These are phyloP conservation scores for Solea senegalensis DNA, from an alignment of 2,113 vertebrate genomes.

Conservation along the genomic window DNA sequence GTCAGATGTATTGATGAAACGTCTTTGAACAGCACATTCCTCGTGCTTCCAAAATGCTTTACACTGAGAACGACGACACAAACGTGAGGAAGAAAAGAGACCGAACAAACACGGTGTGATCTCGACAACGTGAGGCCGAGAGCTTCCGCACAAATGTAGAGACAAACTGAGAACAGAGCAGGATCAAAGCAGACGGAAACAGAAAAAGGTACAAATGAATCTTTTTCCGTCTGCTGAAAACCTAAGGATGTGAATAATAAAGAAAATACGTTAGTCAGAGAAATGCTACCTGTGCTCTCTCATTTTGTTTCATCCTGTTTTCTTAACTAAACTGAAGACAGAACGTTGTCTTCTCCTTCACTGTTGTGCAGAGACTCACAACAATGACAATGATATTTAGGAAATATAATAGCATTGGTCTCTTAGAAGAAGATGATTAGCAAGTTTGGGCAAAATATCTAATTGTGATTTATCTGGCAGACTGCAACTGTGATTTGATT, in stretches of 20 bases:
- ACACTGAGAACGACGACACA: neutral
- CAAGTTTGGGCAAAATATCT: too few species aligned
- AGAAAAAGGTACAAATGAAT: neutral
- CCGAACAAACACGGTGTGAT: slow-evolving; percentile 11
- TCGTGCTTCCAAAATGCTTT: slow-evolving; percentile 15
- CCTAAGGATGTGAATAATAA: neutral
- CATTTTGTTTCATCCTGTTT: neutral
- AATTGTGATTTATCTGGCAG: too few species aligned
- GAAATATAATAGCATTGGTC: too few species aligned
- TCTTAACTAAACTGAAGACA: too few species aligned
- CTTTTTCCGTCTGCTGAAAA: slow-evolving; percentile 6
- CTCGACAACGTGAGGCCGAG: neutral
- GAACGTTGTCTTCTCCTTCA: too few species aligned
- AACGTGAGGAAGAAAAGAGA: slow-evolving; percentile 2
- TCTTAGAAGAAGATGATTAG: too few species aligned
- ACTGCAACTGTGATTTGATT: too few species aligned
- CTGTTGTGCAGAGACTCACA: too few species aligned
- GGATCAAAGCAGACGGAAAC: slow-evolving; percentile 6
- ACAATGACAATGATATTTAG: too few species aligned
- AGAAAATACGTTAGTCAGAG: slow-evolving; percentile 10
- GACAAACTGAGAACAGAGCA: slow-evolving; percentile 3
- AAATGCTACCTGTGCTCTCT: neutral
- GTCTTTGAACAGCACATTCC: slow-evolving; percentile 21
- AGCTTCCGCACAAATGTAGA: slow-evolving; percentile 1
- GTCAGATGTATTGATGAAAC: slow-evolving; percentile 31